Base-by-base conservation (phyloP, 2,113 vertebrate species). In the Lepisosteus oculatus region DNA sequence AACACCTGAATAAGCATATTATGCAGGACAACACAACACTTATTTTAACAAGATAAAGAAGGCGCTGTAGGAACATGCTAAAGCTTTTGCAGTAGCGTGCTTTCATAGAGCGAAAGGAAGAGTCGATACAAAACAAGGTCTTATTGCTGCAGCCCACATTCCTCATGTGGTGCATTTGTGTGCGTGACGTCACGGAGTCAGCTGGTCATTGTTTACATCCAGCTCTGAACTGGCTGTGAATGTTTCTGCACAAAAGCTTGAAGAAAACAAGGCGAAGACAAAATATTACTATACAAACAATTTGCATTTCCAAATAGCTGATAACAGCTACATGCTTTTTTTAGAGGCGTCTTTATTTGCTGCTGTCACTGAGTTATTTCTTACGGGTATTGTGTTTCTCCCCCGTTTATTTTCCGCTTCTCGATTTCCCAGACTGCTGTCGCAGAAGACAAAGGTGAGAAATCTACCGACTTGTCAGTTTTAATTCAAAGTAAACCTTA, bases 121-220 rank as follows among this genome's bases (percentile, higher is more conserved):
- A 9, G 43, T 17, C 29, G 29, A 29, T 29, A 29, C 29, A 29
- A 29, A 29, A 29, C 29, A 29, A 29, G 29, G 29, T 29, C 29
- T 1, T 29, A 29, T 29, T 29, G 44, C 64, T 67, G 44, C 64
- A 65, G 54, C 47, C 66, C 29, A 42, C 74, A 15, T 43, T 43
- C 66, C 29, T 17, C 74, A 15, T 43, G 41, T 6, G 71, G 29
- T 86, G 84, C 79, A 57, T 3, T 0, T 62, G 65, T 71, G 56
- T 82, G 79, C 77, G 55, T 90, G 86, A 92, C 91, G 90, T 91
- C 85, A 88, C 47, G 3, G 63, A 87, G 91, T 92, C 87, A 87
- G 85, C 82, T 88, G 89, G 85, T 81, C 68, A 87, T 85, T 91
- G 91, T 92, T 92, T 91, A 92, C 89, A 89, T 91, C 87, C 80